Base-by-base conservation (phyloP, 2,797 vertebrate genomes). In the Gephyroberyx darwinii region DNA sequence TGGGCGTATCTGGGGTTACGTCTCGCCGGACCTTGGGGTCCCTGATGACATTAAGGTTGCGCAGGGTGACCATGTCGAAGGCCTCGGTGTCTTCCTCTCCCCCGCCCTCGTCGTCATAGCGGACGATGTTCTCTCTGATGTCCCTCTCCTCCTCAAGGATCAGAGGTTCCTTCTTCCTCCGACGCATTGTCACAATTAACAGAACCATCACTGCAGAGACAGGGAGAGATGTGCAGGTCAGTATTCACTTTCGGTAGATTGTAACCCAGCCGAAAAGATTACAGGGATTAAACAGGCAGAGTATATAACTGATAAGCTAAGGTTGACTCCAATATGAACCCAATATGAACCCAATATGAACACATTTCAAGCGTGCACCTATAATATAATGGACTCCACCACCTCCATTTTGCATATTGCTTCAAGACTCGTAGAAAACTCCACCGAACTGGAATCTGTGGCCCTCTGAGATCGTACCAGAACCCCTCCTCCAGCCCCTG, bases 71-170 rank as follows among this genome's bases (percentile, higher is more conserved):
- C 96, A 99, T 98, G 87, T 99, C 97, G 20, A 99, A 99, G 57
- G 97, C 97, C 70, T 98, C 97, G 0, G 97, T 99, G 90, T 99
- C 97, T 75, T 99, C 97, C 86, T 99, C 97, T 13, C 97, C 97
- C 0, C 97, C 97, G 0, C 97, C 97, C 65, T 99, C 97, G 0
- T 99, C 97, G 3, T 99, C 97, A 0, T 98, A 99, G 1, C 96
- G 92, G 3, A 99, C 97, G 0, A 98, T 98, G 61, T 99, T 99
- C 86, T 99, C 97, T 39, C 97, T 83, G 80, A 98, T 94, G 77
- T 98, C 97, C 45, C 96, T 75, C 84, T 99, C 97, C 72, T 98
- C 97, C 20, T 98, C 96, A 0, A 98, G 95, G 74, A 98, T 96
- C 47, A 98, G 94, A 1, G 97, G 96, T 63, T 96, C 95, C 88